Conservation (phyloP, 2,113 vertebrate species). For the Nycticorax nycticorax region DNA sequence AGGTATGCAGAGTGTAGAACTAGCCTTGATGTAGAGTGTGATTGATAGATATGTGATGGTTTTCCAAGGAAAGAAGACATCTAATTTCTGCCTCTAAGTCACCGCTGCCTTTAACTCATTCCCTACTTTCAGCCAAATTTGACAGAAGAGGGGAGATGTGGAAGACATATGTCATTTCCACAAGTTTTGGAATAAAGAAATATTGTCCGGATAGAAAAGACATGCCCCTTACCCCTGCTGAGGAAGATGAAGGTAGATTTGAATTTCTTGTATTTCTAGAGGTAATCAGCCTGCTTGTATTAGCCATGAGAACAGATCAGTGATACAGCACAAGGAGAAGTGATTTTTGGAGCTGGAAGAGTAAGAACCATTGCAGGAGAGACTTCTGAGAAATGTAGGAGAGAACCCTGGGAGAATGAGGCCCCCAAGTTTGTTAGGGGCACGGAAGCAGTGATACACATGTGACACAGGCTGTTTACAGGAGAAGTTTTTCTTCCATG, state of each 20-base stretch:
- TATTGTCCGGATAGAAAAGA: not conserved
- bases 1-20: not conserved
- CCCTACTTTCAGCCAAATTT: not conserved
- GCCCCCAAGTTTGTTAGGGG: not conserved
- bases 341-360: not conserved
- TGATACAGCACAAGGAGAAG: not conserved
- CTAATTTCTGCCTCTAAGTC: not conserved
- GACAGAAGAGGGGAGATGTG: not conserved
- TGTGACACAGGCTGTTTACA: not conserved
- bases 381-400: not conserved
- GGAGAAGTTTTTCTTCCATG: not conserved
- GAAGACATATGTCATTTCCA: not conserved
- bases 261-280: not conserved
- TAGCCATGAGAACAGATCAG: not conserved
- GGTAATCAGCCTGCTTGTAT: not conserved
- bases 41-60: not conserved
- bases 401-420: not conserved
- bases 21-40: not conserved
- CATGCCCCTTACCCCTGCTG: not conserved
- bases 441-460: accelerated
- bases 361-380: not conserved
- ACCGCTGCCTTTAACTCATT: not conserved
- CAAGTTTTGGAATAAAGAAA: not conserved
- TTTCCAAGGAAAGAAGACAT: not conserved
- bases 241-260: not conserved